phyloP scores from a whole-genome alignment of 2,113 vertebrate genomes.

The Archilochus colubris region DNA sequence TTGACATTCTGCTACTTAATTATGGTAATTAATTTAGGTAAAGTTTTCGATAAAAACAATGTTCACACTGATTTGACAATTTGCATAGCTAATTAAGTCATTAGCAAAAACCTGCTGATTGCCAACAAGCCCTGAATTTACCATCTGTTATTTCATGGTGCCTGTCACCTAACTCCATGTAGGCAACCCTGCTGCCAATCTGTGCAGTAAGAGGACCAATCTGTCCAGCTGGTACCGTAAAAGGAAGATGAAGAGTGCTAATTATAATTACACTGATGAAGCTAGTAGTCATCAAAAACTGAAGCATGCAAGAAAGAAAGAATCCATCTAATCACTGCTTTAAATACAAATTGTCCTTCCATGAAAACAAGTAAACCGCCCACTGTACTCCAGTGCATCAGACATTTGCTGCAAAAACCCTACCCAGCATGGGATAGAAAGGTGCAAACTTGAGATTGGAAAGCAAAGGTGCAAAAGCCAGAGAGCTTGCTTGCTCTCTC shows the following conservation, averaged over 20 bases:
- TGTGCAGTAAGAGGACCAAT: slow-evolving; percentile 81
- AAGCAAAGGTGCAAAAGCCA: slow-evolving; percentile 64
- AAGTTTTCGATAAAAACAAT: slow-evolving; percentile 98
- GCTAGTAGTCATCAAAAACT: slow-evolving; percentile 84
- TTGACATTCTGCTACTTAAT: slow-evolving; percentile 92
- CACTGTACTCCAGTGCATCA: slow-evolving; percentile 39
- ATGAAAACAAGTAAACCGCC: slow-evolving; percentile 70
- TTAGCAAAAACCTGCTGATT: slow-evolving; percentile 97
- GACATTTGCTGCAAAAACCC: slow-evolving; percentile 42
- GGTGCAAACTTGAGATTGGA: slow-evolving; percentile 41
- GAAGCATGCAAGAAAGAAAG: slow-evolving; percentile 70
- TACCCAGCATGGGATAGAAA: slow-evolving; percentile 20
- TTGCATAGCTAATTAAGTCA: slow-evolving; percentile 99
- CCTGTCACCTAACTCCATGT: slow-evolving; percentile 90
- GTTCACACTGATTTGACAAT: slow-evolving; percentile 98
- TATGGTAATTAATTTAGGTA: slow-evolving; percentile 99
- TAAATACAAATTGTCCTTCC: slow-evolving; percentile 74
- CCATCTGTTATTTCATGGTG: slow-evolving; percentile 95
- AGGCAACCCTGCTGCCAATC: slow-evolving; percentile 82
- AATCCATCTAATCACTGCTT: slow-evolving; percentile 70
- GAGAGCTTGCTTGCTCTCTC: slow-evolving; percentile 25
- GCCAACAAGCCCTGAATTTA: slow-evolving; percentile 94
- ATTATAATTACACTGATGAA: slow-evolving; percentile 88
- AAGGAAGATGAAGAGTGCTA: slow-evolving; percentile 83
- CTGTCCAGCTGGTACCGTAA: slow-evolving; percentile 88